Conservation (phyloP, 2,888 invertebrate species). For the Perdita meconis region DNA sequence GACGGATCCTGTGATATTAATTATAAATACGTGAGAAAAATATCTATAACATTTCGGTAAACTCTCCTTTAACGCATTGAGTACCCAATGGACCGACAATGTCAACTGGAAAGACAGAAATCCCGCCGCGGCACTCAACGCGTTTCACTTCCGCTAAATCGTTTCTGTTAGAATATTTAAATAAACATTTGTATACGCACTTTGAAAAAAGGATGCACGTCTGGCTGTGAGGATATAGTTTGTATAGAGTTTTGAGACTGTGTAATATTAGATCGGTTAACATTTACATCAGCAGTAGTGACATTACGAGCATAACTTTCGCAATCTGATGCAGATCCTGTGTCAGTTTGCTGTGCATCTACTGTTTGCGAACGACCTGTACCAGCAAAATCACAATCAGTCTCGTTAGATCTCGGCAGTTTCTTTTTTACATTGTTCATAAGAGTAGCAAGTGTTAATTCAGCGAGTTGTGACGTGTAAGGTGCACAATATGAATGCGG, state of each 20-base stretch:
- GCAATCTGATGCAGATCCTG: slow-evolving; percentile 87
- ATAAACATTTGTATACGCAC: slow-evolving; percentile 73
- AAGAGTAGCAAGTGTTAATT: slow-evolving; percentile 86
- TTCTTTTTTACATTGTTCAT: slow-evolving; percentile 91
- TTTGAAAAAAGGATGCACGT: slow-evolving; percentile 87
- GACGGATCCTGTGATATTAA: slow-evolving; percentile 89
- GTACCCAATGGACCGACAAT: no score
- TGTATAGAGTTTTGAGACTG: slow-evolving; percentile 85
- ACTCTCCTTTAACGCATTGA: no score
- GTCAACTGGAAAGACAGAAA: no score
- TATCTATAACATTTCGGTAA: neutral
- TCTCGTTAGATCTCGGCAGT: slow-evolving; percentile 87
- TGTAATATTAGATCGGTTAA: slow-evolving; percentile 82
- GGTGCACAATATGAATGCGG: slow-evolving; percentile 97
- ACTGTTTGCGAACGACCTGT: slow-evolving; percentile 77
- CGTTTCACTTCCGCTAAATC: no score
- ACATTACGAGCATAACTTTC: slow-evolving; percentile 87
- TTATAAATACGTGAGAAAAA: slow-evolving; percentile 7
- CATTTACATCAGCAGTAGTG: slow-evolving; percentile 82
- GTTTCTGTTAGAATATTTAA: no score
- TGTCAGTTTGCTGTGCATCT: slow-evolving; percentile 81
- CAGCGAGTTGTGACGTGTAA: slow-evolving; percentile 91
- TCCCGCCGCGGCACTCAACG: no score
- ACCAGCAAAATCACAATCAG: slow-evolving; percentile 78
- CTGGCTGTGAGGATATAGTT: slow-evolving; percentile 85